A percentile compares a stretch with the other conserved stretches of the same genome.
phyloP scores from a whole-genome alignment of 2,888 invertebrate species.

The Hydraecia micacea region DNA sequence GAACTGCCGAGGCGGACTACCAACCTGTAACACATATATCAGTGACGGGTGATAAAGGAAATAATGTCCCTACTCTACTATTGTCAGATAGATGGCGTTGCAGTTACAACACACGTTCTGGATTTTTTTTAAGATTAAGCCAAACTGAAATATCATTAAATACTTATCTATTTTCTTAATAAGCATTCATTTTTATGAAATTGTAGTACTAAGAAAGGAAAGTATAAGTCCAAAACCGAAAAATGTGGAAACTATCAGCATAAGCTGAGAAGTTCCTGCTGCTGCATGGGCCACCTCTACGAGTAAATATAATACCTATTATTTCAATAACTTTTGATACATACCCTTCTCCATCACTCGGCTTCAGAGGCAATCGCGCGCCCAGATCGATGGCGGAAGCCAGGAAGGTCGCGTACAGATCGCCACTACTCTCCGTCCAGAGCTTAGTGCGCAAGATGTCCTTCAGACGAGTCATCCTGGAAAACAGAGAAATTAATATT shows the following conservation, averaged over 20 bases:
- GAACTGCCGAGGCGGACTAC: constrained; percentile 95
- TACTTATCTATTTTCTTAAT: too few species aligned
- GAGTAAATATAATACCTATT: neutral
- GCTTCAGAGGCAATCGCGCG: constrained; percentile 94
- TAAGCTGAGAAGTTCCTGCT: neutral
- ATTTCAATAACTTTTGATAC: constrained; percentile 35
- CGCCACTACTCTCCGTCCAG: constrained; percentile 94
- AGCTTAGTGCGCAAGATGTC: constrained; percentile 94
- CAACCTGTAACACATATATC: constrained; percentile 91
- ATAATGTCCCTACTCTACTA: neutral
- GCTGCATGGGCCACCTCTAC: neutral
- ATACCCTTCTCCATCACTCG: constrained; percentile 96
- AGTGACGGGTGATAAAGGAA: neutral
- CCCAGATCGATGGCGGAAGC: constrained; percentile 96
- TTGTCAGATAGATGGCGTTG: neutral
- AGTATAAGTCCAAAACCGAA: too few species aligned
- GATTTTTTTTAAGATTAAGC: neutral
- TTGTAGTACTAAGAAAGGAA: too few species aligned
- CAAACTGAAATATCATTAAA: too few species aligned
- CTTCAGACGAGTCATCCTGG: constrained; percentile 93
- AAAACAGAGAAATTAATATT: neutral
- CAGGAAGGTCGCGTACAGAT: constrained; percentile 95
- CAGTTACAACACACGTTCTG: neutral
- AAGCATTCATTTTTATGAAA: too few species aligned
- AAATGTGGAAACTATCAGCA: too few species aligned